These are phyloP conservation scores for Toxonevra muliebris DNA, from an alignment of 2,888 invertebrate genomes.

Conservation along the genomic window DNA sequence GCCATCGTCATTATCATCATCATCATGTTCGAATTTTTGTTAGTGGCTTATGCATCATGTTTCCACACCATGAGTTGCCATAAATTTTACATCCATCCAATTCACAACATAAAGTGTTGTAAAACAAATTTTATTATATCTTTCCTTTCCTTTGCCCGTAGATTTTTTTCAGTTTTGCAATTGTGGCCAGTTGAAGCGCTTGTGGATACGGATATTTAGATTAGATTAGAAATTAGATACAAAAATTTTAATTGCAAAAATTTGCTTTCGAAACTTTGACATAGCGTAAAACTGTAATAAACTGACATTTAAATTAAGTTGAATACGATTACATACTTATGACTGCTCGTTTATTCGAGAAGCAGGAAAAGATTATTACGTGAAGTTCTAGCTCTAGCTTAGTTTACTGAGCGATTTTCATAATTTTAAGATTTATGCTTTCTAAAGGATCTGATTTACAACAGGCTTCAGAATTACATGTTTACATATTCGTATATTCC, in stretches of 20 bases:
- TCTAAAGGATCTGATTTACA: too few species aligned
- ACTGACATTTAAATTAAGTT: conserved; percentile 41
- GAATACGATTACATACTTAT: background rate
- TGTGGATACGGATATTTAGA: conserved; percentile 38
- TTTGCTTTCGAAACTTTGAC: conserved; percentile 33
- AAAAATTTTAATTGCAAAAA: conserved; percentile 40
- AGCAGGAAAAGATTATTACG: too few species aligned
- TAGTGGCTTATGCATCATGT: conserved; percentile 34
- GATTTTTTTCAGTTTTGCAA: background rate
- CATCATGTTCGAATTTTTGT: conserved; percentile 36
- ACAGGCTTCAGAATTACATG: too few species aligned
- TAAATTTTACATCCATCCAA: conserved; percentile 46
- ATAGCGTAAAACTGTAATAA: conserved; percentile 31
- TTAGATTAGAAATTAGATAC: conserved; percentile 36
- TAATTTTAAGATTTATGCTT: too few species aligned
- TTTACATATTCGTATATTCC: too few species aligned
- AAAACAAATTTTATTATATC: conserved; percentile 7
- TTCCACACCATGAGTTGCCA: conserved; percentile 48
- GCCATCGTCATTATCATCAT: conserved; percentile 31
- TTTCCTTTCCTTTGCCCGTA: background rate
- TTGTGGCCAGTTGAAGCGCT: conserved; percentile 11
- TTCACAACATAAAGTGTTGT: conserved; percentile 12
- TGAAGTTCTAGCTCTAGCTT: too few species aligned
- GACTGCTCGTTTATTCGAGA: too few species aligned
- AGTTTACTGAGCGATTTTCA: too few species aligned